phyloP scores from a whole-genome alignment of 2,113 vertebrate genomes.

The Hemicordylus capensis region DNA sequence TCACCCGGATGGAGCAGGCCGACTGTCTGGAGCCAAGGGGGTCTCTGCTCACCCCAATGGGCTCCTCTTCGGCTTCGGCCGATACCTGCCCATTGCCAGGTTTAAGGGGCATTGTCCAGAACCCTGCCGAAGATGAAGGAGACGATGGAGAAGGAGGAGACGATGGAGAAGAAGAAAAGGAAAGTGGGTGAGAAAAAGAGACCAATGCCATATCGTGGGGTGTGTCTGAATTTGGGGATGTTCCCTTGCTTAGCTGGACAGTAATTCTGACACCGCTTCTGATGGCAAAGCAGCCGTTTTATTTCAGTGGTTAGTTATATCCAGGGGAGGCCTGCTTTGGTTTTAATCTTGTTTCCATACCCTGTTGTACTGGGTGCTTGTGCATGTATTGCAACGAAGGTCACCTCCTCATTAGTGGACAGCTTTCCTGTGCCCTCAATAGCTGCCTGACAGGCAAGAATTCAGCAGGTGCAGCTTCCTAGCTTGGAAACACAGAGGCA shows the following conservation, averaged over 20 bases:
- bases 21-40: slow-evolving; percentile 45
- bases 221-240: too few relatives aligned
- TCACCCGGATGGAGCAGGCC: slow-evolving; percentile 53
- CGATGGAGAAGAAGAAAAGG: not conserved
- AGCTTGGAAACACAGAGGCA: not conserved
- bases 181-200: too few relatives aligned
- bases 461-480: not conserved
- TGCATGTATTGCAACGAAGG: too few relatives aligned
- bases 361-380: too few relatives aligned
- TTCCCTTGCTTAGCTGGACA: too few relatives aligned
- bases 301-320: too few relatives aligned
- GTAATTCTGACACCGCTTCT: too few relatives aligned
- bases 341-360: too few relatives aligned
- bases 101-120: not conserved
- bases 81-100: not conserved
- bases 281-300: too few relatives aligned
- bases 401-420: not conserved
- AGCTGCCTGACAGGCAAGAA: not conserved
- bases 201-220: too few relatives aligned
- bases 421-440: not conserved
- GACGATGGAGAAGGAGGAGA: not conserved
- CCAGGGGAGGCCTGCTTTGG: too few relatives aligned
- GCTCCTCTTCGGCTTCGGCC: not conserved
- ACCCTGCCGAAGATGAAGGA: not conserved
- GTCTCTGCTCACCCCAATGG: slow-evolving; percentile 70